A percentile compares a stretch with the other conserved stretches of the same genome.
Evolutionary conservation across 2,797 vertebrate species (phyloP).

Genomic region (Sylvilagus floridanus): DNA sequence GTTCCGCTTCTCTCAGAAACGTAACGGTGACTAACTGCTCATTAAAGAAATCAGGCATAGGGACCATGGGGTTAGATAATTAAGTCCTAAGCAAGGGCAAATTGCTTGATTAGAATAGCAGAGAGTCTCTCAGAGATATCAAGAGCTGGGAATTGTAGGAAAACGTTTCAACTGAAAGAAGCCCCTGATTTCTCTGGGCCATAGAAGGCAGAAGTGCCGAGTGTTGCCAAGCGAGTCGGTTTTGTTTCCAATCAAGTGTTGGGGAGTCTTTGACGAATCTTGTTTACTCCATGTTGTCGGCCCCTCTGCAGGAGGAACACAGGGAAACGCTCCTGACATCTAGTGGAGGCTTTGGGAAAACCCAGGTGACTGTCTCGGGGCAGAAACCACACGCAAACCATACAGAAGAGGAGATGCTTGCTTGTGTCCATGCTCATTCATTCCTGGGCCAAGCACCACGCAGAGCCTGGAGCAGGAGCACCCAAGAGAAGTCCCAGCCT

Average conservation of each 20-base stretch:
- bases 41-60: conserved; percentile 74
- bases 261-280: conserved; percentile 55
- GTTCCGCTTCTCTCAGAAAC: conserved; percentile 52
- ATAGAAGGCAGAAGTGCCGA: conserved; percentile 19
- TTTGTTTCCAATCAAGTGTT: conserved; percentile 59
- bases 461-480: background rate
- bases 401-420: background rate
- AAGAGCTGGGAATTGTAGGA: conserved; percentile 7
- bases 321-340: conserved; percentile 71
- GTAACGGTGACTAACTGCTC: conserved; percentile 63
- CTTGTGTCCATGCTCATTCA: background rate
- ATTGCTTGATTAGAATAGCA: conserved; percentile 61
- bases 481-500: background rate
- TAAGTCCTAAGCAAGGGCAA: conserved; percentile 53
- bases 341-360: conserved; percentile 64
- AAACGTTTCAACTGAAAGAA: conserved; percentile 61
- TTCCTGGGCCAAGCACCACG: background rate
- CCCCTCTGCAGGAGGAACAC: background rate
- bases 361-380: conserved; percentile 2
- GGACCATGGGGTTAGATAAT: conserved; percentile 67
- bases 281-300: conserved; percentile 49
- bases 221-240: background rate
- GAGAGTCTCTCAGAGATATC: conserved; percentile 26
- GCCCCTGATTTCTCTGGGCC: conserved; percentile 29
- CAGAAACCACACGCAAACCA: background rate